Evolutionary conservation across 2,888 invertebrate species (phyloP).

Genomic region (Parnassius mnemosyne): DNA sequence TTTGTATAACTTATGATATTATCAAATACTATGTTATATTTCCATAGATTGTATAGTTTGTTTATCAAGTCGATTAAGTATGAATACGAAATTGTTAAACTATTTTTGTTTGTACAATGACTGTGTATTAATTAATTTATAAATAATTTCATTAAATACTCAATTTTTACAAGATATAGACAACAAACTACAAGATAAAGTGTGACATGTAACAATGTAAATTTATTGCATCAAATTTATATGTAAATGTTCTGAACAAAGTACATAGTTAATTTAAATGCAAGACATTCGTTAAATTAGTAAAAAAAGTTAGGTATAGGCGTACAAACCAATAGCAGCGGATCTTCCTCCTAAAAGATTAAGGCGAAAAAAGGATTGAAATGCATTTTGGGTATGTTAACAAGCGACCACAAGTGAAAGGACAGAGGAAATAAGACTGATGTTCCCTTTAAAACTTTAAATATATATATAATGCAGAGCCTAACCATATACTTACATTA

Average conservation of each 20-base stretch:
- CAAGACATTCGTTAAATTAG: slow-evolving; percentile 35
- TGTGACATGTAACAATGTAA: slow-evolving; percentile 3
- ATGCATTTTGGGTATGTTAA: slow-evolving; percentile 67
- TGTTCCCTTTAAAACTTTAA: slow-evolving; percentile 38
- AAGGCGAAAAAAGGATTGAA: slow-evolving; percentile 43
- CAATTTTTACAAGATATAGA: slow-evolving; percentile 23
- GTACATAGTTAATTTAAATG: slow-evolving; percentile 29
- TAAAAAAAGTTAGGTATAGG: slow-evolving; percentile 29
- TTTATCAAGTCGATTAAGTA: slow-evolving; percentile 40
- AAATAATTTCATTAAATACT: slow-evolving; percentile 30
- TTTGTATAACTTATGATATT: slow-evolving; percentile 48
- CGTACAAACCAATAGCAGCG: slow-evolving; percentile 40
- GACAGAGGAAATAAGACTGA: slow-evolving; percentile 51
- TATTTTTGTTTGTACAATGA: slow-evolving; percentile 56
- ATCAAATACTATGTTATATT: slow-evolving; percentile 50
- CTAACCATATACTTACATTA: slow-evolving; percentile 73
- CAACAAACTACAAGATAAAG: slow-evolving; percentile 15
- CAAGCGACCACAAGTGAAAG: slow-evolving; percentile 67
- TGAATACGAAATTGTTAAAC: slow-evolving; percentile 43
- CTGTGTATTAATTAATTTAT: slow-evolving; percentile 56
- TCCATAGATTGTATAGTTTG: slow-evolving; percentile 28
- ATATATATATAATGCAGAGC: slow-evolving; percentile 61
- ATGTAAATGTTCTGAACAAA: slow-evolving; percentile 23
- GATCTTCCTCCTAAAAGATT: slow-evolving; percentile 40
- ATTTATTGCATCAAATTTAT: slow-evolving; percentile 13